Base-by-base conservation (phyloP, 2,113 vertebrate species). In the Podocnemis expansa region DNA sequence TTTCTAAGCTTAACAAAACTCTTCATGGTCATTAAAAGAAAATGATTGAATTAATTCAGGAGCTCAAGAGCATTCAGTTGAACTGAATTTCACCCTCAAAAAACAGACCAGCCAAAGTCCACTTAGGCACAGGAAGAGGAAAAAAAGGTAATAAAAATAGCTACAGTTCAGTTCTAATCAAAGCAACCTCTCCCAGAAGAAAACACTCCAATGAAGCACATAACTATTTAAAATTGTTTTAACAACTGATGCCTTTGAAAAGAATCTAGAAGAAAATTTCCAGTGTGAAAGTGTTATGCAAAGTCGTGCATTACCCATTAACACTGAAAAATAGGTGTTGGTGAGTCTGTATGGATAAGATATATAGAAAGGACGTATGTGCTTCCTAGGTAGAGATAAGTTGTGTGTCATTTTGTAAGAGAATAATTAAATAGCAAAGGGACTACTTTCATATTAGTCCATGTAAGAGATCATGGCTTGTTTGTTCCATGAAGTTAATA, bases 11-110 rank as follows among this genome's bases (percentile, higher is more conserved):
- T 95, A 96, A 94, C 93, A 97, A 90, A 94, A 90, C 87, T 97
- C 96, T 96, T 97, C 91, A 91, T 87, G 89, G 87, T 92, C 96
- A 96, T 94, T 96, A 96, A 97, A 73, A 93, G 63, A 96, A 97
- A 97, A 96, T 89, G 87, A 96, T 76, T 95, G 75, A 97, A 97
- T 97, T 97, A 97, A 97, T 95, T 97, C 88, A 94, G 84, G 19
- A 96, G 88, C 38, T 95, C 89, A 80, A 78, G 90, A 96, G 94
- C 86, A 78, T 97, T 96, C 83, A 82, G 87, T 31, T 92, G 85
- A 96, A 93, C 70, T 91, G 89, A 93, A 91, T 95, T 92, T 91
- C 97, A 93, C 47, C 78, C 78, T 94, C 95, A 95, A 85, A 94
- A 70, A 96, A 83, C 14, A 90, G 43, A 96, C 93, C 87, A 93